Percentiles rank a stretch among this genome's conserved stretches.
Conservation (phyloP, 1,140 invertebrate genomes). For the Megathymus violae region DNA sequence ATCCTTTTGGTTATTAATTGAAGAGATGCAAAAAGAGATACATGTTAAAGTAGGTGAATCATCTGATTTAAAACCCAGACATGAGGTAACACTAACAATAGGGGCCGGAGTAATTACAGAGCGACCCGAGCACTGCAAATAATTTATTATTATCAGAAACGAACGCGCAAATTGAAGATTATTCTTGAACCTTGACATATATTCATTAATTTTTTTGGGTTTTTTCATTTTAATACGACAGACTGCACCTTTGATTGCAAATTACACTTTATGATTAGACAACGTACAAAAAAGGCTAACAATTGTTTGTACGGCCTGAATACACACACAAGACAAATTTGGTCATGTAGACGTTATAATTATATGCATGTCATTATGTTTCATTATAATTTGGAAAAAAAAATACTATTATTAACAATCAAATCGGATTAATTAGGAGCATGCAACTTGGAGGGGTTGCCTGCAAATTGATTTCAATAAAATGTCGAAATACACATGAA, state of each 20-base stretch:
- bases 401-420: too few relatives aligned
- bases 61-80: conserved; percentile 21
- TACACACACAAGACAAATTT: not conserved
- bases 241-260: conserved; percentile 9
- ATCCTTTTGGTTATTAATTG: too few relatives aligned
- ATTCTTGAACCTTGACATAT: conserved; percentile 63
- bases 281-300: not conserved
- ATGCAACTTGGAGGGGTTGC: too few relatives aligned
- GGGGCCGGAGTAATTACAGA: conserved; percentile 55
- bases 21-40: too few relatives aligned
- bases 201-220: conserved; percentile 42
- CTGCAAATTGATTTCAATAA: too few relatives aligned
- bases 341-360: too few relatives aligned
- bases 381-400: too few relatives aligned
- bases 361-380: too few relatives aligned
- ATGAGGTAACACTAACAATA: conserved; percentile 51
- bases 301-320: not conserved
- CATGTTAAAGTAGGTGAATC: too few relatives aligned
- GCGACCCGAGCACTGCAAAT: conserved; percentile 44
- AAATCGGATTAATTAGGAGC: too few relatives aligned
- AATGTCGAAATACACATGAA: too few relatives aligned
- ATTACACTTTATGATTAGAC: conserved; percentile 6
- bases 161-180: conserved; percentile 54
- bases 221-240: conserved; percentile 11
- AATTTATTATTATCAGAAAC: conserved; percentile 58